A percentile compares a stretch with the other conserved stretches of the same genome.
Conservation (phyloP, 2,113 vertebrate species). For the Malurus alboscapulatus region DNA sequence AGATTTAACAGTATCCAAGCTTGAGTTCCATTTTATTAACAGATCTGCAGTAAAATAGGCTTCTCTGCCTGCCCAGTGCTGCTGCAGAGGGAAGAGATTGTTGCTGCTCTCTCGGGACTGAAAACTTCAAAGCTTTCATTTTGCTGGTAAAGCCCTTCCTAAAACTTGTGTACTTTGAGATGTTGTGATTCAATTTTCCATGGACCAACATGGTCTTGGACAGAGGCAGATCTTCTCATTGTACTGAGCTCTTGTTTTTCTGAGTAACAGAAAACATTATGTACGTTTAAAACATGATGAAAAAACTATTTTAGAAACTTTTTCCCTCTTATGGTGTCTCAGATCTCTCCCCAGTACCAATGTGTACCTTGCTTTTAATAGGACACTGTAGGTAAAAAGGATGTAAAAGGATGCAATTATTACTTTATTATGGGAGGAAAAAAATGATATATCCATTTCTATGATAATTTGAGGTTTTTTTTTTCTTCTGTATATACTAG, state of each 20-base stretch:
- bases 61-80: background rate
- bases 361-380: background rate
- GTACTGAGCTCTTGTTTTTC: background rate
- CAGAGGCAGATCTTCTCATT: background rate
- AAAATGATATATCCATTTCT: background rate
- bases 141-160: background rate
- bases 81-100: background rate
- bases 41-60: background rate
- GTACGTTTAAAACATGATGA: background rate
- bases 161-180: background rate
- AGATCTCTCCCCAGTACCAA: accelerated
- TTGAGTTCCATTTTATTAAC: background rate
- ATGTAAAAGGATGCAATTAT: background rate
- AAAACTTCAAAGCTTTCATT: background rate
- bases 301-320: background rate
- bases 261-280: background rate
- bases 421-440: background rate
- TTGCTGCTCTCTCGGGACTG: background rate
- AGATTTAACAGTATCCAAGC: background rate
- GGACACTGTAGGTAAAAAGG: background rate
- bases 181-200: background rate
- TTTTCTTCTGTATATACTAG: background rate
- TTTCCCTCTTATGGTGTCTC: background rate
- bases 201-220: background rate
- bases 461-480: background rate